Percentiles rank a stretch among this genome's conserved stretches.
Evolutionary conservation across 2,888 invertebrate species (phyloP).

Genomic region (Glomeris marginata): DNA sequence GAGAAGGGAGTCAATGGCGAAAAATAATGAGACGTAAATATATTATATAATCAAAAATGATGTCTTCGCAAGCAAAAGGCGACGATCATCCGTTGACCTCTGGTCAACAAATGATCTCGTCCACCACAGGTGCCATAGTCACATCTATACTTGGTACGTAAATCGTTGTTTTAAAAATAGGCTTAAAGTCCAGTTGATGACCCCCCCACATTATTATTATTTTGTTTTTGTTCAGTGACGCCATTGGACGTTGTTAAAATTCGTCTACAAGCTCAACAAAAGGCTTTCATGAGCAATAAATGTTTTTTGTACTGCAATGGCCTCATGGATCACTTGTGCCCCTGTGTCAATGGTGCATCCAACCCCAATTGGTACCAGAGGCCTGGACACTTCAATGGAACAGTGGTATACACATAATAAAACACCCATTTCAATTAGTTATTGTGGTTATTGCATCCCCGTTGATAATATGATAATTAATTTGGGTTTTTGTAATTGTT

Average conservation of each 20-base stretch:
- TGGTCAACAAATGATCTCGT: constrained; percentile 66
- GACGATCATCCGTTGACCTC: constrained; percentile 35
- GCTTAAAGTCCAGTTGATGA: not conserved
- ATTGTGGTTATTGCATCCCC: constrained; percentile 2
- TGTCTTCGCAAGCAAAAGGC: too few relatives aligned
- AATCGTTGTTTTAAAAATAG: constrained; percentile 2
- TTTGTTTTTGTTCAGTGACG: constrained; percentile 52
- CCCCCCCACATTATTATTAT: not conserved
- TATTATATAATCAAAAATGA: too few relatives aligned
- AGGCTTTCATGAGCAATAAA: constrained; percentile 59
- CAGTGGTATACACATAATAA: constrained; percentile 30
- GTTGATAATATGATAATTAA: not conserved
- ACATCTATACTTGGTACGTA: constrained; percentile 72
- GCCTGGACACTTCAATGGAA: constrained; percentile 52
- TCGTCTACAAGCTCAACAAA: constrained; percentile 85
- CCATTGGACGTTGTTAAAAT: constrained; percentile 99
- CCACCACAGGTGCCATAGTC: constrained; percentile 73
- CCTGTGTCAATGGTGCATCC: constrained; percentile 41
- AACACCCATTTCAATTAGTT: not conserved
- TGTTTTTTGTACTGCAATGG: constrained; percentile 97
- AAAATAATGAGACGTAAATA: too few relatives aligned
- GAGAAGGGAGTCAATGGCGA: too few relatives aligned
- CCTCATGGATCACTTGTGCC: constrained; percentile 93
- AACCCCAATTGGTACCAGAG: constrained; percentile 41
- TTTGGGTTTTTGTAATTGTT: constrained; percentile 13